Conservation (phyloP, 2,797 vertebrate genomes). For the Galaxias olidus region DNA sequence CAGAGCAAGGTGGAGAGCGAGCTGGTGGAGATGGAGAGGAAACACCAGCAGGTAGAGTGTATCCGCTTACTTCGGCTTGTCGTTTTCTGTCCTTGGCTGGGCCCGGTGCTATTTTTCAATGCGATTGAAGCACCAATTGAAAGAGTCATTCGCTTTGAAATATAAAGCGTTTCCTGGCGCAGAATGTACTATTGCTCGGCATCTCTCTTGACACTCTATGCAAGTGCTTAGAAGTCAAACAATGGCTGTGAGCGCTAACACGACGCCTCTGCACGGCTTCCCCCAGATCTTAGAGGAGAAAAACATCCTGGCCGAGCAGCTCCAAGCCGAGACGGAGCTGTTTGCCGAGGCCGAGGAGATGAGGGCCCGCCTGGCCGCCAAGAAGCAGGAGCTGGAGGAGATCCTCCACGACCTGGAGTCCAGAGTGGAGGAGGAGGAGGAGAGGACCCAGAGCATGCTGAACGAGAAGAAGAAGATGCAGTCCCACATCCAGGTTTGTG, state of each 20-base stretch:
- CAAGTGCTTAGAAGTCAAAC: neutral
- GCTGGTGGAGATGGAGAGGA: conserved; percentile 93
- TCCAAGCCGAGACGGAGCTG: conserved; percentile 94
- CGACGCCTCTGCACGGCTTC: conserved; percentile 7
- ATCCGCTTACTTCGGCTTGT: neutral
- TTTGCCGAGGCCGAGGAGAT: conserved; percentile 97
- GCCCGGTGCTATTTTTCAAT: too few species aligned
- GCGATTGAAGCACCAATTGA: too few species aligned
- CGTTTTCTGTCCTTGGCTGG: too few species aligned
- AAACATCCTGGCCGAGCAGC: conserved; percentile 94
- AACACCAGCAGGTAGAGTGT: conserved; percentile 90
- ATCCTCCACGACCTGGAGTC: conserved; percentile 95
- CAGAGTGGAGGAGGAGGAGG: conserved; percentile 94
- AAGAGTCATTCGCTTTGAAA: too few species aligned
- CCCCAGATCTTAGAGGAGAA: conserved; percentile 90
- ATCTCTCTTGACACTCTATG: neutral
- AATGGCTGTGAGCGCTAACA: neutral
- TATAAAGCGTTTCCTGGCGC: too few species aligned
- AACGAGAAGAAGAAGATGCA: conserved; percentile 99
- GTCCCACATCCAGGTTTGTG: conserved; percentile 87
- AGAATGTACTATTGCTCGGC: too few species aligned
- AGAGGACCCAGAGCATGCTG: conserved; percentile 90
- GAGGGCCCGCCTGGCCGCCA: conserved; percentile 90
- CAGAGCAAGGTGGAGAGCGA: conserved; percentile 93
- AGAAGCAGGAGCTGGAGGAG: conserved; percentile 95